A percentile compares a stretch with the other conserved stretches of the same genome.
Evolutionary conservation across 2,113 vertebrate genomes (phyloP).

Genomic region (Agapornis roseicollis): DNA sequence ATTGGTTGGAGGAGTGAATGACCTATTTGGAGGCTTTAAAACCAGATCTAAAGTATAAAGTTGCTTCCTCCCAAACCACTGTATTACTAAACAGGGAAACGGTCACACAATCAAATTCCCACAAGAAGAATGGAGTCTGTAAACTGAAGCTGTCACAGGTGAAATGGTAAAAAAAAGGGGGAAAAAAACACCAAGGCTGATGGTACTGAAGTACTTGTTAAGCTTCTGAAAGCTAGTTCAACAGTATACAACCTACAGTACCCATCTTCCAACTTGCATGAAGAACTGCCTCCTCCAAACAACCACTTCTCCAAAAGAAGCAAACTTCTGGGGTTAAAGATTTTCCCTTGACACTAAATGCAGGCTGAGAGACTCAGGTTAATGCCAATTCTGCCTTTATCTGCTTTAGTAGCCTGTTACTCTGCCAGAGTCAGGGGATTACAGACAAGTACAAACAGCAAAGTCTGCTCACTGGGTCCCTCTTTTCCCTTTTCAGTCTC

Average conservation of each 20-base stretch:
- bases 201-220: not conserved
- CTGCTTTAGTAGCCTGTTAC: not conserved
- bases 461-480: not conserved
- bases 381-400: not conserved
- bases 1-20: slow-evolving; percentile 34
- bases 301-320: not conserved
- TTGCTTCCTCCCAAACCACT: slow-evolving; percentile 53
- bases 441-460: not conserved
- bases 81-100: slow-evolving; percentile 57
- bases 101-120: slow-evolving; percentile 52
- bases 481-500: not conserved
- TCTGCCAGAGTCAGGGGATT: not conserved
- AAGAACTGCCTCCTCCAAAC: not conserved
- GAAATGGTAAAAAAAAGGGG: not conserved
- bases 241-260: not conserved
- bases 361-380: not conserved
- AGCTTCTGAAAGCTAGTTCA: not conserved
- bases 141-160: slow-evolving; percentile 45
- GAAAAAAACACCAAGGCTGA: not conserved
- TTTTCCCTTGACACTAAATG: not conserved
- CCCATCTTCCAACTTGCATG: not conserved
- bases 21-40: slow-evolving; percentile 46
- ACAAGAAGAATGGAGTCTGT: slow-evolving; percentile 32
- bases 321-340: not conserved
- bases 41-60: slow-evolving; percentile 59